phyloP scores from a whole-genome alignment of 2,113 vertebrate species.

The Setophaga kirtlandii region DNA sequence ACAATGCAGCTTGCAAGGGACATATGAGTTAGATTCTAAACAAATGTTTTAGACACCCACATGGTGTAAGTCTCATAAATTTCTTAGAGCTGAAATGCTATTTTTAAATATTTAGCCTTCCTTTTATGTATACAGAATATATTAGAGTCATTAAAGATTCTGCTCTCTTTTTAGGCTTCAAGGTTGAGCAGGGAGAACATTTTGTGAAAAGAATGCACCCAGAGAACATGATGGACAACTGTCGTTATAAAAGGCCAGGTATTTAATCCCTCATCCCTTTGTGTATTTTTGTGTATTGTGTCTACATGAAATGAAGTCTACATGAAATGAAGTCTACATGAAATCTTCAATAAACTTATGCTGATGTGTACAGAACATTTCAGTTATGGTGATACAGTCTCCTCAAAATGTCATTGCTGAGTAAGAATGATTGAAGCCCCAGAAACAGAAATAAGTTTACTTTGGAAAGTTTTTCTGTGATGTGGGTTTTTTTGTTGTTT shows the following conservation, averaged over 20 bases:
- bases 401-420: background rate
- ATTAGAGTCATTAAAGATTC: background rate
- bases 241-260: background rate
- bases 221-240: background rate
- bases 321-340: background rate
- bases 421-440: background rate
- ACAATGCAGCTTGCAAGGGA: background rate
- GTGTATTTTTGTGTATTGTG: background rate
- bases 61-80: background rate
- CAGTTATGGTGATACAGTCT: background rate
- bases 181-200: background rate
- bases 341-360: background rate
- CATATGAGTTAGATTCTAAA: background rate
- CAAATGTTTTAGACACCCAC: background rate
- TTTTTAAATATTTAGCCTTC: background rate
- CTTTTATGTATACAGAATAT: background rate
- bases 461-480: background rate
- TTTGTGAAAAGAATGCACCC: background rate
- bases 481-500: no score
- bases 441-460: background rate
- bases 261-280: background rate
- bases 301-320: background rate
- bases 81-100: background rate
- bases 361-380: background rate
- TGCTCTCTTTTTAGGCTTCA: background rate